Conservation (phyloP, 1,140 invertebrate genomes). For the Lysiphlebus fabarum region DNA sequence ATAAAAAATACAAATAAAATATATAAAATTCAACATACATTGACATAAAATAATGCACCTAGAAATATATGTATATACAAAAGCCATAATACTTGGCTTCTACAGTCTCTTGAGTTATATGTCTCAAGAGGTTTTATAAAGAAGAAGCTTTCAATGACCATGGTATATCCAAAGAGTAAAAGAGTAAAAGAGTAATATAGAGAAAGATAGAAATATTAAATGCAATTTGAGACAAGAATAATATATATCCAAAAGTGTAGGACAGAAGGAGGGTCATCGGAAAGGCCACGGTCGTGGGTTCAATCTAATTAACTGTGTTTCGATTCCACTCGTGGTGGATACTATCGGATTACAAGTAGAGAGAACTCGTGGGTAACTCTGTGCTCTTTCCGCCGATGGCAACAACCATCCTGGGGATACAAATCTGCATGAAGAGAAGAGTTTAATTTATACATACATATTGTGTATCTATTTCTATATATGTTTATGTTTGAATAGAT, state of each 20-base stretch:
- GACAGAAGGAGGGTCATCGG: conserved; percentile 20
- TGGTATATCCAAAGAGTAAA: no score
- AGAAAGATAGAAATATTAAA: no score
- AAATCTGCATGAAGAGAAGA: conserved; percentile 20
- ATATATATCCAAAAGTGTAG: neutral
- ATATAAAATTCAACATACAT: no score
- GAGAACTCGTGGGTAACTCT: neutral
- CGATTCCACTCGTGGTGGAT: conserved; percentile 26
- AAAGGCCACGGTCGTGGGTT: conserved; percentile 27
- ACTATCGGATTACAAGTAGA: conserved; percentile 25
- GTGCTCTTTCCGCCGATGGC: conserved; percentile 24
- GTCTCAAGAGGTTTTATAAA: no score
- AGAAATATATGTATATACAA: no score
- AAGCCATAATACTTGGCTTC: no score
- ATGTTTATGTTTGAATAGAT: neutral
- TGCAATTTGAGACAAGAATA: no score
- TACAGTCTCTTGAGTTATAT: no score
- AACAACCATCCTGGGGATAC: conserved; percentile 24
- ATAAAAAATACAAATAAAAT: no score
- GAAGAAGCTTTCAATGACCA: no score
- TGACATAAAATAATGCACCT: no score
- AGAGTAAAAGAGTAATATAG: no score
- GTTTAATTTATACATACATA: neutral
- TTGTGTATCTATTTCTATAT: neutral
- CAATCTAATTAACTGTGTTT: conserved; percentile 28